phyloP scores from a whole-genome alignment of 2,888 invertebrate species.

The Trichogramma evanescens region DNA sequence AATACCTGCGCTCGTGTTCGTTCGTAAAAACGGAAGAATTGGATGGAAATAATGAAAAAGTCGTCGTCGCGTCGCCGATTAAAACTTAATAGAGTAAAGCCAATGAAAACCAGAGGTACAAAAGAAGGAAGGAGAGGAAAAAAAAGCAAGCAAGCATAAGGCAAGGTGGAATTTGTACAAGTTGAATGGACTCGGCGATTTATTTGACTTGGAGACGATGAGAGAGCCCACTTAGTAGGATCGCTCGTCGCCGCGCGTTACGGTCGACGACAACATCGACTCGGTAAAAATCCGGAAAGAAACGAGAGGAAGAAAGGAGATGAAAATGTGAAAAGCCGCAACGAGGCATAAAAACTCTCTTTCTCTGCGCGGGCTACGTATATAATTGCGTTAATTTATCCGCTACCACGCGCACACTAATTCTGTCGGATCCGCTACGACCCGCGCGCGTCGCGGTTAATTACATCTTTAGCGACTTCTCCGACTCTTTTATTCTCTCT shows the following conservation, averaged over 20 bases:
- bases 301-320: conserved; percentile 6
- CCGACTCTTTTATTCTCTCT: not conserved
- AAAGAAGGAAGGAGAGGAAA: not conserved
- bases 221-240: too few relatives aligned
- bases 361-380: conserved; percentile 4
- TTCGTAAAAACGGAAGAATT: too few relatives aligned
- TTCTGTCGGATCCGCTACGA: conserved; percentile 28
- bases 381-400: conserved; percentile 41
- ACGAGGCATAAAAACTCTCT: conserved; percentile 13
- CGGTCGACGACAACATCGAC: too few relatives aligned
- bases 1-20: too few relatives aligned
- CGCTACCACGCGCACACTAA: conserved; percentile 30
- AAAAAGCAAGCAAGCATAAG: not conserved
- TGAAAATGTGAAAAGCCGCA: conserved; percentile 5
- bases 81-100: conserved; percentile 31
- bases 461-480: conserved; percentile 5
- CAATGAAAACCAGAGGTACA: conserved; percentile 10
- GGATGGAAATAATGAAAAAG: not conserved
- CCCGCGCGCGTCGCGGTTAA: conserved; percentile 6
- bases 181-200: not conserved
- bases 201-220: too few relatives aligned
- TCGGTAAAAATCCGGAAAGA: not conserved
- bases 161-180: not conserved
- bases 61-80: conserved; percentile 30
- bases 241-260: conserved; percentile 3